phyloP scores from a whole-genome alignment of 2,797 vertebrate genomes.

The Oryzias dopingdopingensis region DNA sequence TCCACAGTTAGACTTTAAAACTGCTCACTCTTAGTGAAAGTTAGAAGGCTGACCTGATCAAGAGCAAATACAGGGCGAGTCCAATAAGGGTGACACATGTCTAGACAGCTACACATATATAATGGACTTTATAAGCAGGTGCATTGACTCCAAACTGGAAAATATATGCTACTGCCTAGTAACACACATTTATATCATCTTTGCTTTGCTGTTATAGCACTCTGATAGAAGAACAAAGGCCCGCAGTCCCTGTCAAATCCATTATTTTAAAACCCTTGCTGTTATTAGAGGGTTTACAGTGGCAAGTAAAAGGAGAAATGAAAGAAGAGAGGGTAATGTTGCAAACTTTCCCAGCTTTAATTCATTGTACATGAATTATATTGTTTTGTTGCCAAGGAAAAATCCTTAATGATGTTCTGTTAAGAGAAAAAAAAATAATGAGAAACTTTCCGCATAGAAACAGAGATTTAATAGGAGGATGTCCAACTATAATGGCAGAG shows the following conservation, averaged over 20 bases:
- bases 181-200: constrained; percentile 51
- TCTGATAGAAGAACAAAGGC: constrained; percentile 8
- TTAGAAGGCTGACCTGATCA: constrained; percentile 40
- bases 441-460: constrained; percentile 11
- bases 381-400: constrained; percentile 14
- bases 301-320: constrained; percentile 16
- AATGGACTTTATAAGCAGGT: constrained; percentile 63
- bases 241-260: constrained; percentile 24
- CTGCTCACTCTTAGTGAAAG: constrained; percentile 11
- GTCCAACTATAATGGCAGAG: constrained; percentile 7
- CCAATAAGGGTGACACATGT: constrained; percentile 66
- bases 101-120: constrained; percentile 62
- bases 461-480: constrained; percentile 1
- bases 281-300: constrained; percentile 18
- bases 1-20: constrained; percentile 37
- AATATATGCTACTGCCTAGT: constrained; percentile 49
- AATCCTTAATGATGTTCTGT: constrained; percentile 2
- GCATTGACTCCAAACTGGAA: constrained; percentile 37
- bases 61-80: constrained; percentile 39
- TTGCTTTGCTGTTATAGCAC: constrained; percentile 30
- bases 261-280: constrained; percentile 9
- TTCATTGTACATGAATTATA: constrained; percentile 4
- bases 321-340: constrained; percentile 5
- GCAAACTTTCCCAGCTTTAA: constrained; percentile 18
- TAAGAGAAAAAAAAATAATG: neutral